These are phyloP conservation scores for Diplodus puntazzo DNA, from an alignment of 2,797 vertebrate genomes.

Conservation along the genomic window DNA sequence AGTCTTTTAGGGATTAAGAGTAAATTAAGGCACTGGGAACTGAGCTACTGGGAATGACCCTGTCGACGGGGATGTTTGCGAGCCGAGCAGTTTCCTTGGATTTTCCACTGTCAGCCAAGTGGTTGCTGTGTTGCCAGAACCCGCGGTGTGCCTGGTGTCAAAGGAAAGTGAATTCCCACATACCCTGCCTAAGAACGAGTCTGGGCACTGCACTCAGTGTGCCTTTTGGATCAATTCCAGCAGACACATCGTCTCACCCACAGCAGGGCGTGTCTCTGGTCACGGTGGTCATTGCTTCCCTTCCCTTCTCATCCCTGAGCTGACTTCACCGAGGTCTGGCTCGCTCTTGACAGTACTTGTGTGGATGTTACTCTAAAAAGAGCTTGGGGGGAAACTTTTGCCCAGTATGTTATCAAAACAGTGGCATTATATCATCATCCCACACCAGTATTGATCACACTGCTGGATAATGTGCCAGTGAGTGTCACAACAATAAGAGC, in stretches of 20 bases:
- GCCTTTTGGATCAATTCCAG: conserved; percentile 66
- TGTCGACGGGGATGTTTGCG: conserved; percentile 59
- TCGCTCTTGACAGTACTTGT: too few species aligned
- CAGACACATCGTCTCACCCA: conserved; percentile 55
- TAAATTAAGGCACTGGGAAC: conserved; percentile 69
- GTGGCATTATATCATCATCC: conserved; percentile 29
- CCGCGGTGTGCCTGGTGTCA: conserved; percentile 56
- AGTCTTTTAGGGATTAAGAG: conserved; percentile 63
- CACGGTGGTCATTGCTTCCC: not conserved
- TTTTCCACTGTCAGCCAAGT: conserved; percentile 69
- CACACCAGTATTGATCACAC: conserved; percentile 33
- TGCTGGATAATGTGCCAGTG: conserved; percentile 22
- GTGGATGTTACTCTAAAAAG: not conserved
- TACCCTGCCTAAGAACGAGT: conserved; percentile 26
- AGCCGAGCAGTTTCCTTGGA: conserved; percentile 69
- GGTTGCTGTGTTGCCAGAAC: conserved; percentile 61
- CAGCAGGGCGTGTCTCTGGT: conserved; percentile 48
- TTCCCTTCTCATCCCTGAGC: not conserved
- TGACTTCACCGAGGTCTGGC: conserved; percentile 17
- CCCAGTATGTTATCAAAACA: conserved; percentile 36
- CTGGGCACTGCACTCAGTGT: conserved; percentile 35
- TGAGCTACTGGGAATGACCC: conserved; percentile 69
- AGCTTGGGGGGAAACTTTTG: not conserved
- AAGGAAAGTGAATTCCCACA: conserved; percentile 67
- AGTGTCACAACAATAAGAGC: conserved; percentile 4